phyloP scores from a whole-genome alignment of 2,888 invertebrate genomes.

The Nasonovia ribisnigri region DNA sequence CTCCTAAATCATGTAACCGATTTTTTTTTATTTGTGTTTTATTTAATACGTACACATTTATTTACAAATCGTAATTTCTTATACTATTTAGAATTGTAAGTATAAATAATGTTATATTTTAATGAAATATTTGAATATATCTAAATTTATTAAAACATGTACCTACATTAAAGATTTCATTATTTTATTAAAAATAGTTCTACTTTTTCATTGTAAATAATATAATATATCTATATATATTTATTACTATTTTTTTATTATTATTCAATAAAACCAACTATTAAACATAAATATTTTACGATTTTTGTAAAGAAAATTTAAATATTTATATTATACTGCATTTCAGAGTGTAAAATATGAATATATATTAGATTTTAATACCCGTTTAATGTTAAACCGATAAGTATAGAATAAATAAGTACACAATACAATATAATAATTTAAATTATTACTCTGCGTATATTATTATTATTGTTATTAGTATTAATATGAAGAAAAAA shows the following conservation, averaged over 20 bases:
- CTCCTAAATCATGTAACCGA: neutral
- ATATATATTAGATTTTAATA: neutral
- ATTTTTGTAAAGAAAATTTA: neutral
- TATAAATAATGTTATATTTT: neutral
- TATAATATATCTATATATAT: neutral
- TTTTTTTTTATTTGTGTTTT: neutral
- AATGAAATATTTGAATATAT: neutral
- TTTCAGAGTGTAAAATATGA: neutral
- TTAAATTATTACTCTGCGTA: neutral
- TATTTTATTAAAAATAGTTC: neutral
- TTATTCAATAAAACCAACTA: neutral
- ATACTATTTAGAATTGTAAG: neutral
- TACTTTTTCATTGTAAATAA: neutral
- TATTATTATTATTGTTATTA: neutral
- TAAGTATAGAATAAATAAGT: neutral
- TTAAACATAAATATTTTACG: neutral
- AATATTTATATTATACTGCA: neutral
- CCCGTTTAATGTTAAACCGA: neutral
- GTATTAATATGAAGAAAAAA: neutral
- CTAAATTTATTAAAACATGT: neutral
- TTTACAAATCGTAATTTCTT: neutral
- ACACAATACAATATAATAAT: neutral
- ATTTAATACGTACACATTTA: neutral
- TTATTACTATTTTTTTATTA: neutral
- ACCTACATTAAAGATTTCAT: neutral